Evolutionary conservation across 2,113 vertebrate genomes (phyloP).

Genomic region (Anarrhichthys ocellatus): DNA sequence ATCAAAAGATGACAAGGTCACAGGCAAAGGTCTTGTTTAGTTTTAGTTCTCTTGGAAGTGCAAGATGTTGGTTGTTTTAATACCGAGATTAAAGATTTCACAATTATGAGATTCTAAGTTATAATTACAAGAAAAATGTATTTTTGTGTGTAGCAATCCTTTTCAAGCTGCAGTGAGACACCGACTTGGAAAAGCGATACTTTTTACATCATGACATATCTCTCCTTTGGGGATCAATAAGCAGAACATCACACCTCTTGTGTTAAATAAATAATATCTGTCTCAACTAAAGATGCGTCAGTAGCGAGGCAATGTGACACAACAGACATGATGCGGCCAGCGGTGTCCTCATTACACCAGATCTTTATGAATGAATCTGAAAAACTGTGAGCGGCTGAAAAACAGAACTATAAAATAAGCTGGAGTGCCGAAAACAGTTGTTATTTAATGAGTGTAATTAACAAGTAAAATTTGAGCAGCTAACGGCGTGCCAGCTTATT

Average conservation of each 20-base stretch:
- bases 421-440: constrained; percentile 63
- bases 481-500: constrained; percentile 65
- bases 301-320: constrained; percentile 32
- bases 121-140: no score
- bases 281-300: constrained; percentile 8
- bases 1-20: background rate
- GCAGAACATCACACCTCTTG: background rate
- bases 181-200: background rate
- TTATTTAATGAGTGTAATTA: constrained; percentile 76
- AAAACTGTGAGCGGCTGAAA: constrained; percentile 35
- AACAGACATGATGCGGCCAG: constrained; percentile 37
- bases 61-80: background rate
- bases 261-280: constrained; percentile 33
- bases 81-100: no score
- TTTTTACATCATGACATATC: constrained; percentile 17
- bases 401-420: constrained; percentile 60
- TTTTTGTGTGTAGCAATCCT: background rate
- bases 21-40: background rate
- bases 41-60: background rate
- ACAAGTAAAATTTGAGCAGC: constrained; percentile 68
- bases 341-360: constrained; percentile 44
- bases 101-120: background rate
- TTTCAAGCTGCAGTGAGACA: constrained; percentile 2
- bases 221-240: constrained; percentile 19
- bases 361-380: constrained; percentile 43